Evolutionary conservation across 53 echinoderm and acorn worm genomes (phyloP), one percentile per base, ranked within the genome.

Genomic region (Zoroaster sp.): DNA sequence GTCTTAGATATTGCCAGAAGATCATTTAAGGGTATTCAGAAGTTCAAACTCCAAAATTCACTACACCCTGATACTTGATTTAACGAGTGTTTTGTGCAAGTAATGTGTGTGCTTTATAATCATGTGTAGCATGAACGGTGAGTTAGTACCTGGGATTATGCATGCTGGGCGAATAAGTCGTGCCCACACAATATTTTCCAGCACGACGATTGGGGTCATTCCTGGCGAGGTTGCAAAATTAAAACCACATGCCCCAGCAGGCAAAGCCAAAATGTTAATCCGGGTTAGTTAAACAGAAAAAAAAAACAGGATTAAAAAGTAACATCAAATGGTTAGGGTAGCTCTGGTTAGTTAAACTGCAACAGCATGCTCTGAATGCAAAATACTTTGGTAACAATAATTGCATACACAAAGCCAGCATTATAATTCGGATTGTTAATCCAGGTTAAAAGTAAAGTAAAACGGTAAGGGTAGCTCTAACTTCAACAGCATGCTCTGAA

Each of bases 141-240:
- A 63, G 77, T 77, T 46, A 44, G 70, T 85, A 85, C 85, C 85
- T 85, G 85, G 85, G 0, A 30, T 37, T 39, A 8, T 9, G 70
- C 93, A 86, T 89, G 89, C 83, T 66, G 47, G 89, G 49, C 11
- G 42, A 35, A 73, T 89, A 89, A 32, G 89, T 83, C 54, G 86
- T 80, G 73, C 92, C 90, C 46, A 95, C 93, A 89, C 95, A 95
- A 91, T 95, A 95, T 87, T 95, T 95, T 52, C 89, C 74, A 0
- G 95, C 87, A 20, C 95, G 89, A 38, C 91, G 83, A 76, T 95
- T 91, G 5, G 95, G 95, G 72, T 95, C 95, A 80, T 93, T 90
- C 93, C 90, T 95, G 88, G 37, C 12, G 25, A 13, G 45, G 25
- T 30, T 47, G 85, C 70, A 85, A 10, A 81, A 66, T 66, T 10